phyloP scores from a whole-genome alignment of 1,140 invertebrate species.

The Sesamia nonagrioides region DNA sequence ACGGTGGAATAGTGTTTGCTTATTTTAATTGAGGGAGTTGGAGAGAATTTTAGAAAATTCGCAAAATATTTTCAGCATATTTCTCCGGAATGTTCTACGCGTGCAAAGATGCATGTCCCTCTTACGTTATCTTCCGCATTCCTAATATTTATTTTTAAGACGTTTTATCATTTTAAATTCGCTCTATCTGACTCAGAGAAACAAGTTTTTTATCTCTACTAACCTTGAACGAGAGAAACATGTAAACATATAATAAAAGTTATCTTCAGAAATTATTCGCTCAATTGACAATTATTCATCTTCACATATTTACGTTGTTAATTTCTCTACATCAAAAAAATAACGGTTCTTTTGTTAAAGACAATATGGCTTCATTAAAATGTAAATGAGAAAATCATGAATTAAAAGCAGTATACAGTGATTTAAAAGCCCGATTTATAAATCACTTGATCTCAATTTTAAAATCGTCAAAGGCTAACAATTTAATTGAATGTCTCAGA shows the following conservation, averaged over 20 bases:
- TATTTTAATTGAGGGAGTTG: neutral
- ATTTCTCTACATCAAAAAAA: neutral
- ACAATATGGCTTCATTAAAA: neutral
- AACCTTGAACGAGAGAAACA: neutral
- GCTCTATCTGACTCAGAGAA: neutral
- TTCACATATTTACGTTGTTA: neutral
- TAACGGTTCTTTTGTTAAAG: neutral
- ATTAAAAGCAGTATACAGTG: neutral
- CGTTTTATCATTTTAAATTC: neutral
- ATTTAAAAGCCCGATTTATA: neutral
- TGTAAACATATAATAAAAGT: constrained; percentile 3
- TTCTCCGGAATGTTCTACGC: too few relatives aligned
- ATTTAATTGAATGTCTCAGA: too few relatives aligned
- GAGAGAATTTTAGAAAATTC: neutral
- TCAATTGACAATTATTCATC: neutral
- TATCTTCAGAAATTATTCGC: neutral
- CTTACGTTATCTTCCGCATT: neutral
- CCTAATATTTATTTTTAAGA: neutral
- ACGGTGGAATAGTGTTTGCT: neutral
- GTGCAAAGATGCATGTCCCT: neutral
- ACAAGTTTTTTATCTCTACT: neutral
- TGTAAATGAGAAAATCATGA: neutral
- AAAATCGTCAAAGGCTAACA: too few relatives aligned
- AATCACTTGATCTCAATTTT: too few relatives aligned
- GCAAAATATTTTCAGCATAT: neutral